Evolutionary conservation across 1,140 invertebrate genomes (phyloP).

Genomic region (Dendroctonus ponderosae): DNA sequence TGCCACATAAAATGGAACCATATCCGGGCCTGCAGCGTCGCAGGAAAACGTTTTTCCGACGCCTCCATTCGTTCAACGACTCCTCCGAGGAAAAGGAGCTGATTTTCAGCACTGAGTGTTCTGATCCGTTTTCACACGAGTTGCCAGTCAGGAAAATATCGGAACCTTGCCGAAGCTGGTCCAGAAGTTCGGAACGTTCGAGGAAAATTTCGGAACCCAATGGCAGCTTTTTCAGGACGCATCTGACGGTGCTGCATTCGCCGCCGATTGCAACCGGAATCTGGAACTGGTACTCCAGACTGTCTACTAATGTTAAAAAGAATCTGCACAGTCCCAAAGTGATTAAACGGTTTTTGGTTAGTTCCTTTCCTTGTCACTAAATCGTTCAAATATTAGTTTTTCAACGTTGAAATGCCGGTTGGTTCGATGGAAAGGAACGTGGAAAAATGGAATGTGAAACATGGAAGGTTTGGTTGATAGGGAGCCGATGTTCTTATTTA

Average conservation of each 20-base stretch:
- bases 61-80: constrained; percentile 16
- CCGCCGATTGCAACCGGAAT: constrained; percentile 46
- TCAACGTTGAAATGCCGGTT: no score
- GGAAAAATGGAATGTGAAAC: no score
- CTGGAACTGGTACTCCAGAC: constrained; percentile 54
- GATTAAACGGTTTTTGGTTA: constrained; percentile 51
- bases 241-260: constrained; percentile 47
- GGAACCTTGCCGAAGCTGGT: constrained; percentile 1
- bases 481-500: no score
- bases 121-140: background rate
- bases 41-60: constrained; percentile 12
- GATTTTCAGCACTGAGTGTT: background rate
- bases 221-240: constrained; percentile 14
- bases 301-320: constrained; percentile 53
- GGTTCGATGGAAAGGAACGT: no score
- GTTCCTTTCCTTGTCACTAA: constrained; percentile 3
- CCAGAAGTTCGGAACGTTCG: background rate
- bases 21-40: constrained; percentile 6
- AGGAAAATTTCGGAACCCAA: constrained; percentile 14
- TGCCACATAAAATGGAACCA: constrained; percentile 3
- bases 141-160: constrained; percentile 20
- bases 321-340: constrained; percentile 51
- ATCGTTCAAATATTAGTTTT: no score
- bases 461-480: no score
- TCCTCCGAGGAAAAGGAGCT: background rate